Base-by-base conservation (phyloP, 92 coral and sea anemone species). In the Zoanthus solanderi region DNA sequence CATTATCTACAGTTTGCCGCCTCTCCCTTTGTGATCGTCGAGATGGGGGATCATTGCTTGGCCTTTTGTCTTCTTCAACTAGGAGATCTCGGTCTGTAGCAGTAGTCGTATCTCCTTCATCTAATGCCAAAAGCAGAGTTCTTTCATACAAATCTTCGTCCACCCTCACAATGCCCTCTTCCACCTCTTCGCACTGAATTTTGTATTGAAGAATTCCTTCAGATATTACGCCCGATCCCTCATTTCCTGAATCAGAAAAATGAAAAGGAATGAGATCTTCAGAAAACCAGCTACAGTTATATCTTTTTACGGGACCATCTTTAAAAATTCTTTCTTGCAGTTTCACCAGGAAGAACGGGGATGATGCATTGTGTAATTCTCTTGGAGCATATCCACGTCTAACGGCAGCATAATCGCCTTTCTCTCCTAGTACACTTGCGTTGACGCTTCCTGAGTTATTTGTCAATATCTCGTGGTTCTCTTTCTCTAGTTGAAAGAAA, bases 71-170 rank as follows among this genome's bases (percentile, higher is more conserved):
- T 76, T 76, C 81, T 32, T 50, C 81, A 76, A 76, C 63, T 12
- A 76, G 81, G 56, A 47, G 81, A 29, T 76, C 81, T 13, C 54
- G 67, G 28, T 76, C 81, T 42, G 81, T 52, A 50, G 81, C 81
- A 46, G 81, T 45, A 15, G 78, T 45, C 9, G 56, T 74, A 14
- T 74, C 56, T 15, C 54, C 73, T 81, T 81, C 57, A 37, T 56
- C 63, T 56, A 56, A 56, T 56, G 63, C 63, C 75, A 81, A 81
- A 8, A 81, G 86, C 75, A 81, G 61, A 7, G 86, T 81, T 81
- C 47, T 81, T 29, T 81, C 86, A 28, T 81, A 81, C 86, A 69
- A 81, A 50, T 81, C 86, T 71, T 81, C 86, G 46, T 81, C 86
- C 69, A 81, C 86, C 86, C 86, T 57, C 54, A 56, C 86, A 15